Base-by-base conservation (phyloP, 2,113 vertebrate species). In the Onychostruthus taczanowskii region DNA sequence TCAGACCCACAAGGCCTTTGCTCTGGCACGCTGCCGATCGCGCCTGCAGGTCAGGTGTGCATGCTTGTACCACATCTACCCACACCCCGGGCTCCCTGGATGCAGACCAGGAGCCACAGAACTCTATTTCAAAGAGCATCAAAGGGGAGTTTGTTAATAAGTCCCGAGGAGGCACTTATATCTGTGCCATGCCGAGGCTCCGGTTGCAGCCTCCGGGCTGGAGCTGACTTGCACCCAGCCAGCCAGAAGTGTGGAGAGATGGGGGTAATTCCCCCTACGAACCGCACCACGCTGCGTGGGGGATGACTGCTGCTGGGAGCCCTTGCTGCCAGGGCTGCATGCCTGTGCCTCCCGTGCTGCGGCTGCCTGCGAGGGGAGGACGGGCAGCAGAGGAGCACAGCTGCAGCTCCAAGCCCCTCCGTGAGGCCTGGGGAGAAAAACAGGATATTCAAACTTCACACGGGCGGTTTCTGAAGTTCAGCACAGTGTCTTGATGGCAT, bases 221-320 rank as follows among this genome's bases (percentile, higher is more conserved):
- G 63, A 78, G 67, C 46, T 81, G 59, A 43, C 55, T 83, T 30
- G 84, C 67, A 89, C 72, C n/a, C 79, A 72, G 50, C 13, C 80
- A 77, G 72, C 23, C 74, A 59, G 74, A 30, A 81, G 85, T 1
- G 3, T 5, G 37, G 73, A 44, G 77, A 26, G 76, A 16, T 28
- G 68, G 31, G 37, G 41, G 64, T 46, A 87, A 84, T 87, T 91
- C 52, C 61, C 63, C 16, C 8, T 9, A 19, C 43, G 66, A 89
- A 78, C 69, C 15, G 0, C 81, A 52, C 2, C 0, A 0, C 27
- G 31, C 75, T 4, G 8, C 0, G 2, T 9, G n/a, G 56, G 55
- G 69, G 33, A 53, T 66, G 87, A 5, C 55, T 68, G 8, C n/a
- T 30, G 59, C 73, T 33, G 59, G 73, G 69, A 64, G 68, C 56